Evolutionary conservation across 2,113 vertebrate species (phyloP).

Genomic region (Pseudorhombus dupliciocellatus): DNA sequence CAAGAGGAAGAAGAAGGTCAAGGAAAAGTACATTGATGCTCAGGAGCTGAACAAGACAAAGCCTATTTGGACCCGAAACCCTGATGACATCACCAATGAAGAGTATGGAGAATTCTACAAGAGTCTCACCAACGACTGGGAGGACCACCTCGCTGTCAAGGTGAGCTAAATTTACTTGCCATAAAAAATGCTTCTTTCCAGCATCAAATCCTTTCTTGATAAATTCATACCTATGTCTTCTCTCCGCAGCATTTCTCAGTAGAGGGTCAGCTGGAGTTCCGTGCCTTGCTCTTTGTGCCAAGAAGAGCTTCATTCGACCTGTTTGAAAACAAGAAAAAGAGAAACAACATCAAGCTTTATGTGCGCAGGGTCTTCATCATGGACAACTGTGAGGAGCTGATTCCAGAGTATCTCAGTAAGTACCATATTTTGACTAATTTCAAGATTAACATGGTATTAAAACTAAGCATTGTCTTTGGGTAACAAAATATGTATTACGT

Average conservation of each 20-base stretch:
- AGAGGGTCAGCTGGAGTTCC: slow-evolving; percentile 95
- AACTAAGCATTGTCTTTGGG: not conserved
- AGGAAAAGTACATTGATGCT: slow-evolving; percentile 85
- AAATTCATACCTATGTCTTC: not conserved
- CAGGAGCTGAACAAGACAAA: slow-evolving; percentile 87
- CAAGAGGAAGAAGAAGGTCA: slow-evolving; percentile 86
- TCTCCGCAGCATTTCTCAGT: slow-evolving; percentile 93
- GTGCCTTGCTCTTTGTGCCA: slow-evolving; percentile 93
- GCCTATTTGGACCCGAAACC: slow-evolving; percentile 95
- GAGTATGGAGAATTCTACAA: slow-evolving; percentile 98
- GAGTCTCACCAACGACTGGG: slow-evolving; percentile 90
- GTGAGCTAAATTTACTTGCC: slow-evolving; percentile 43
- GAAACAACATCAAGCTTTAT: slow-evolving; percentile 96
- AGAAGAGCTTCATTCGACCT: slow-evolving; percentile 94
- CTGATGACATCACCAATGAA: slow-evolving; percentile 95
- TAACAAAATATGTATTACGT: slow-evolving; percentile 2
- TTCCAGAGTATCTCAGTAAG: slow-evolving; percentile 97
- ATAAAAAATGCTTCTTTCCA: not conserved
- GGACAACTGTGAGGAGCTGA: slow-evolving; percentile 98
- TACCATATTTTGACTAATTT: slow-evolving; percentile 26
- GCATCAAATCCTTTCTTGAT: not conserved
- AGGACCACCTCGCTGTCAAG: slow-evolving; percentile 86
- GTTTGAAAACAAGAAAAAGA: slow-evolving; percentile 96
- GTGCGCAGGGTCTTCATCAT: slow-evolving; percentile 98
- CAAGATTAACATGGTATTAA: not conserved